Evolutionary conservation across 2,797 vertebrate species (phyloP).

Genomic region (Myripristis jacobus): DNA sequence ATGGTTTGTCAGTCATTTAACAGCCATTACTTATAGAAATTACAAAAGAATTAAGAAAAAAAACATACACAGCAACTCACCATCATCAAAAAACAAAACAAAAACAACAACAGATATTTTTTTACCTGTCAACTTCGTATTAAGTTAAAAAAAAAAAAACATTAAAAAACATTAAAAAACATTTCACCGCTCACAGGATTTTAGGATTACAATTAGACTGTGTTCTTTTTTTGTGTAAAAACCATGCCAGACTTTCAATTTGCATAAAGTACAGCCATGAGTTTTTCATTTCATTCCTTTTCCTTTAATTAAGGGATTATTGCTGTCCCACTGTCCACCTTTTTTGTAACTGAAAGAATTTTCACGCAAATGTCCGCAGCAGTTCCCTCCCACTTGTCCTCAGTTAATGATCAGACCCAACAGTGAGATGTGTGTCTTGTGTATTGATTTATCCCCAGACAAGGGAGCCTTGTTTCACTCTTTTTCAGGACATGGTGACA

Average conservation of each 20-base stretch:
- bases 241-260: not conserved
- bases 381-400: not conserved
- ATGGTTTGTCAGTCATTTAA: too few relatives aligned
- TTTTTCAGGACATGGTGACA: not conserved
- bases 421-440: not conserved
- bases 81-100: too few relatives aligned
- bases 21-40: too few relatives aligned
- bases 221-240: not conserved
- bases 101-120: too few relatives aligned
- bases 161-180: not conserved
- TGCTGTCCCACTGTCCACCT: too few relatives aligned
- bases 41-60: too few relatives aligned
- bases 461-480: not conserved
- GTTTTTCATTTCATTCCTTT: not conserved
- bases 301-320: not conserved
- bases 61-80: too few relatives aligned
- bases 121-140: too few relatives aligned
- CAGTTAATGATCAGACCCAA: too few relatives aligned
- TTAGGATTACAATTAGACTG: not conserved
- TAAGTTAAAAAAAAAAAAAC: too few relatives aligned
- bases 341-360: not conserved
- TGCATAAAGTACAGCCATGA: too few relatives aligned
- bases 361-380: not conserved
- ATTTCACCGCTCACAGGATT: not conserved
- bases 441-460: slow-evolving; percentile 17